A percentile compares a stretch with the other conserved stretches of the same genome.
Evolutionary conservation across 64 coral and sea anemone species (phyloP).

Genomic region (Montipora sp.): DNA sequence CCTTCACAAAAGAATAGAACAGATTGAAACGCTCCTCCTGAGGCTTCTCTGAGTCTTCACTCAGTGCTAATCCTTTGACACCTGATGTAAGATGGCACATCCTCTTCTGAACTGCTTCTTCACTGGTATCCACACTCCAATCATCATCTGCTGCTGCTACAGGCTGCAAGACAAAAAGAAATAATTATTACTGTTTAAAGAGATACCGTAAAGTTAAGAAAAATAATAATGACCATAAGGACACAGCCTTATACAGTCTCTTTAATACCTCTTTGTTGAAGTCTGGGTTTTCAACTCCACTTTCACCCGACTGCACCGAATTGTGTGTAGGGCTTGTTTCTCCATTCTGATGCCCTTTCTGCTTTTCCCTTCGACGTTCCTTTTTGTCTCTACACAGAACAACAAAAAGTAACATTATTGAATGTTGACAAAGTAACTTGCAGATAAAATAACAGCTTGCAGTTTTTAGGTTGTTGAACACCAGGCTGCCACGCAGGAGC

Average conservation of each 20-base stretch:
- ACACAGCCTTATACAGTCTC: no score
- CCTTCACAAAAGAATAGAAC: conserved; percentile 96
- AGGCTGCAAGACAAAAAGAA: background rate
- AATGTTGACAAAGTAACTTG: no score
- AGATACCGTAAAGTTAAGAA: no score
- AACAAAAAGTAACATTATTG: background rate
- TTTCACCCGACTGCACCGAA: conserved; percentile 41
- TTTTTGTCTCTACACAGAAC: conserved; percentile 79
- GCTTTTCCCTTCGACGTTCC: conserved; percentile 76
- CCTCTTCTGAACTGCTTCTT: conserved; percentile 86
- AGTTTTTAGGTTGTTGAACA: no score
- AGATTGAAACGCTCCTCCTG: conserved; percentile 91
- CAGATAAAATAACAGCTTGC: no score
- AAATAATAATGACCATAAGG: no score
- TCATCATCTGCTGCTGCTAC: conserved; percentile 84
- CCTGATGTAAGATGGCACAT: conserved; percentile 88
- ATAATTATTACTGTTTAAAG: background rate
- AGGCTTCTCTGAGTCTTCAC: conserved; percentile 79
- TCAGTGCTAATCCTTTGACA: conserved; percentile 91
- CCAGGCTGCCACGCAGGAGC: no score
- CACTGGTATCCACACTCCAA: conserved; percentile 98
- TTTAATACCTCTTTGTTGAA: conserved; percentile 28
- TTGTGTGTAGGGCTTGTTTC: conserved; percentile 89
- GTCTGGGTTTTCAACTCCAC: conserved; percentile 71
- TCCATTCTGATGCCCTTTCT: conserved; percentile 87